phyloP scores from a whole-genome alignment of 1,140 invertebrate genomes.

The Apis mellifera region Amel_HAv3.1 CM009943.2:6012501-6013000 shows the following conservation, averaged over 20 bases:
- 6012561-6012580: too few species aligned
- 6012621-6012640: too few species aligned
- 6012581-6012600: neutral
- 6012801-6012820: constrained; percentile 90
- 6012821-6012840: constrained; percentile 80
- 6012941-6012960: constrained; percentile 88
- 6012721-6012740: neutral
- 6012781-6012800: constrained; percentile 87
- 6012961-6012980: constrained; percentile 31
- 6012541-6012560: neutral
- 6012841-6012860: constrained; percentile 83
- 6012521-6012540: constrained; percentile 45
- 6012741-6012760: constrained; percentile 72
- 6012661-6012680: neutral
- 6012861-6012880: constrained; percentile 86
- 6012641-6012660: too few species aligned
- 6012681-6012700: too few species aligned
- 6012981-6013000: constrained; percentile 3
- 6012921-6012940: constrained; percentile 88
- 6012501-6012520: constrained; percentile 72
- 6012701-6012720: too few species aligned
- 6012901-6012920: constrained; percentile 85
- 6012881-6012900: constrained; percentile 86
- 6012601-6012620: neutral
- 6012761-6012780: constrained; percentile 75